phyloP scores from a whole-genome alignment of 2,797 vertebrate genomes.

The Nyctalus aviator region DNA sequence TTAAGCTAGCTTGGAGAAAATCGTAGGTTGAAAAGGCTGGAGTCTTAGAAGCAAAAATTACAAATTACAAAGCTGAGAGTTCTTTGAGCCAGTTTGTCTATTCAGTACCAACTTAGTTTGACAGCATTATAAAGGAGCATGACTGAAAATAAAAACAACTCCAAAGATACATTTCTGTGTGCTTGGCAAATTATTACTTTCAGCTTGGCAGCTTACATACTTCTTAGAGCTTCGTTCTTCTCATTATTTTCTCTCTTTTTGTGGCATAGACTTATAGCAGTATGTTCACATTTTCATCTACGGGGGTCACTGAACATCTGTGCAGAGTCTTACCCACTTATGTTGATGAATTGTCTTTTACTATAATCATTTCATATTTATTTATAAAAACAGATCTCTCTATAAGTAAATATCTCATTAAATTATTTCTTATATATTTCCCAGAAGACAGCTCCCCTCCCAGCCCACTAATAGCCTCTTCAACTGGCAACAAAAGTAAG shows the following conservation, averaged over 20 bases:
- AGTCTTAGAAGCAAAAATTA: conserved; percentile 73
- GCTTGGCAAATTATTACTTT: conserved; percentile 51
- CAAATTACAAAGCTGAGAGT: conserved; percentile 65
- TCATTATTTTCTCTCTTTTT: conserved; percentile 2
- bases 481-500: background rate
- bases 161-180: conserved; percentile 68
- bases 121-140: conserved; percentile 74
- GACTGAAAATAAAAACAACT: conserved; percentile 75
- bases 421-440: background rate
- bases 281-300: conserved; percentile 46
- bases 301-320: background rate
- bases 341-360: conserved; percentile 11
- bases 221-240: conserved; percentile 15
- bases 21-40: conserved; percentile 70
- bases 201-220: background rate
- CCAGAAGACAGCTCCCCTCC: background rate
- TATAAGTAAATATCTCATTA: background rate
- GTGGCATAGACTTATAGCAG: background rate
- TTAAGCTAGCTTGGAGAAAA: conserved; percentile 54
- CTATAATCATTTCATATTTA: background rate
- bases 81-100: conserved; percentile 37
- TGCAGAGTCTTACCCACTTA: background rate
- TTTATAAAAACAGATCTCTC: background rate
- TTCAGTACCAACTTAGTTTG: conserved; percentile 49
- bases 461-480: background rate